phyloP scores from a whole-genome alignment of 2,113 vertebrate genomes.

The Ranitomeya variabilis region DNA sequence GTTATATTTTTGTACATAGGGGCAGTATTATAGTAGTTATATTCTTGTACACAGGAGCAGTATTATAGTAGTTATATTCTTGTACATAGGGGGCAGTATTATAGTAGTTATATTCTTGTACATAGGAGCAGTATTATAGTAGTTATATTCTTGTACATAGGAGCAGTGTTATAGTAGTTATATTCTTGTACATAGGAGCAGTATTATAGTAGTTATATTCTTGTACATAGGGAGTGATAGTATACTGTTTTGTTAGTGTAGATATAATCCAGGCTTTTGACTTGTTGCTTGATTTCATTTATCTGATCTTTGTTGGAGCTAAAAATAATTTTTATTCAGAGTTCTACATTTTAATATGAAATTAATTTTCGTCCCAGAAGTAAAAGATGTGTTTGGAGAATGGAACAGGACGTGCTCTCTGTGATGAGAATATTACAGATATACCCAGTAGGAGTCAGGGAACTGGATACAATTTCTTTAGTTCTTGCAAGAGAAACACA shows the following conservation, averaged over 20 bases:
- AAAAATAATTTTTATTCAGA: slow-evolving; percentile 25
- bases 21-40: neutral
- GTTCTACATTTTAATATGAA: slow-evolving; percentile 23
- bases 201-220: neutral
- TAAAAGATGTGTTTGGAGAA: neutral
- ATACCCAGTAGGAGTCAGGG: slow-evolving; percentile 12
- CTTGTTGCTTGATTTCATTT: neutral
- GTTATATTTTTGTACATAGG: neutral
- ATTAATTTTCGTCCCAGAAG: neutral
- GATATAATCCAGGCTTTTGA: too few relatives aligned
- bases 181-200: neutral
- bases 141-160: neutral
- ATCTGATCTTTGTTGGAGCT: neutral
- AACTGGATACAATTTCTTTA: slow-evolving; percentile 37
- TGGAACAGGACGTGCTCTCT: neutral
- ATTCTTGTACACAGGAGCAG: neutral
- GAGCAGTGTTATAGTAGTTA: neutral
- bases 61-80: neutral
- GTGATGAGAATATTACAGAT: slow-evolving; percentile 37
- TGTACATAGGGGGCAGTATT: neutral
- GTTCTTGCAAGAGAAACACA: slow-evolving; percentile 6
- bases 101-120: neutral
- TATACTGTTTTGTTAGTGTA: too few relatives aligned
- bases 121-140: neutral
- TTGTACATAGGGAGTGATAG: neutral